phyloP scores from a whole-genome alignment of 2,888 invertebrate species.

The Clitarchus hookeri region DNA sequence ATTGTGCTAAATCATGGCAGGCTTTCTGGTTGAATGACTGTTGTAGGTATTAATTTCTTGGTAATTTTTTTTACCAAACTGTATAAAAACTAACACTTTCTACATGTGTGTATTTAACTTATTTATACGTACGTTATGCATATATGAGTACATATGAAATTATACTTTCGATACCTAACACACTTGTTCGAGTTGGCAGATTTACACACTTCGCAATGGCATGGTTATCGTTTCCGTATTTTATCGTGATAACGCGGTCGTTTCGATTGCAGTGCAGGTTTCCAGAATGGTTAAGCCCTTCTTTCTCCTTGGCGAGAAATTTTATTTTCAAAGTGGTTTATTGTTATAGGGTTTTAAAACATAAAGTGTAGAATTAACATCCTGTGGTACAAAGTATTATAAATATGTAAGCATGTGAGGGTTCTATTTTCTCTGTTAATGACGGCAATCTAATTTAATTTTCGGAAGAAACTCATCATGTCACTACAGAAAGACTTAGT shows the following conservation, averaged over 20 bases:
- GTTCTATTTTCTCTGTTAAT: neutral
- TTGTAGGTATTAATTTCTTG: constrained; percentile 25
- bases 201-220: neutral
- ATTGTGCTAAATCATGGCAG: neutral
- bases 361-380: neutral
- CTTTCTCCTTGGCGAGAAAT: neutral
- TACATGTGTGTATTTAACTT: constrained; percentile 37
- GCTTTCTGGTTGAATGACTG: constrained; percentile 8
- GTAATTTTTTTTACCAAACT: constrained; percentile 36
- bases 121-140: constrained; percentile 32
- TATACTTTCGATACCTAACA: constrained; percentile 4
- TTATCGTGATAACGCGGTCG: neutral
- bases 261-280: neutral
- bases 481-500: neutral
- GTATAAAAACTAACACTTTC: constrained; percentile 36
- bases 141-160: neutral
- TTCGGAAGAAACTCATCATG: neutral
- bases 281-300: neutral
- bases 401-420: neutral
- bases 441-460: neutral
- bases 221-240: neutral
- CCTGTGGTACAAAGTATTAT: neutral
- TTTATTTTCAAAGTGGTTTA: neutral
- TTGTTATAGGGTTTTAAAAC: neutral
- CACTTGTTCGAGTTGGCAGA: neutral